Base-by-base conservation (phyloP, 1,140 invertebrate genomes). In the Drosophila insularis region DNA sequence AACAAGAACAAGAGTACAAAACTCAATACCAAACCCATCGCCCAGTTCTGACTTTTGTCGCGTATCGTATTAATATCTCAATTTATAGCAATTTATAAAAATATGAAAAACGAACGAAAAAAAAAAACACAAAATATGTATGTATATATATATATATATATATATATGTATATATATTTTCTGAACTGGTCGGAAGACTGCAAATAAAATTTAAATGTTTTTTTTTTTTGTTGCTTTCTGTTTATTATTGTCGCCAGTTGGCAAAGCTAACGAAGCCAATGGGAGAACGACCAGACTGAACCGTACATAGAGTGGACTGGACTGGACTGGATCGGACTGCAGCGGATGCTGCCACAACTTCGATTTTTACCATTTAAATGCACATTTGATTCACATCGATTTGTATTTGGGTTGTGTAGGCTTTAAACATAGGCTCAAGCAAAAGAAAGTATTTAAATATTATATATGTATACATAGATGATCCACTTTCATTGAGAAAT, bases 11-110 rank as follows among this genome's bases (percentile, higher is more conserved):
- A 50, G 60, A 58, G 40, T 62, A 35, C 58, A 64, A 63, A 19
- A 60, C 35, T 37, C 59, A 31, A 32, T 19, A 31, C 27, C 59
- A 54, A 35, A 43, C 17, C 27, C 59, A 37, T 21, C 39, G 61
- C 35, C 39, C 27, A 63, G 66, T 46, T 77, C 68, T 75, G 81
- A 85, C 82, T 85, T 86, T 74, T 86, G 82, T 82, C 84, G 75
- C 75, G 69, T 89, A 89, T 87, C 82, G 82, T 73, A 87, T 87
- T 87, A 87, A 87, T 87, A 89, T 87, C 82, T 87, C 82, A 87
- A 87, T 87, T 87, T 87, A 87, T 87, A 89, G 82, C 82, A 87
- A 87, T 89, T 87, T 87, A 87, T 87, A 87, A 87, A 87, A 87
- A 87, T 87, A 89, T 87, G 82, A 87, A 87, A 89, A 89, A 82